A percentile compares a stretch with the other conserved stretches of the same genome.
These are phyloP conservation scores for Naso thynnoides DNA, from an alignment of 2,797 vertebrate species.

Conservation along the genomic window DNA sequence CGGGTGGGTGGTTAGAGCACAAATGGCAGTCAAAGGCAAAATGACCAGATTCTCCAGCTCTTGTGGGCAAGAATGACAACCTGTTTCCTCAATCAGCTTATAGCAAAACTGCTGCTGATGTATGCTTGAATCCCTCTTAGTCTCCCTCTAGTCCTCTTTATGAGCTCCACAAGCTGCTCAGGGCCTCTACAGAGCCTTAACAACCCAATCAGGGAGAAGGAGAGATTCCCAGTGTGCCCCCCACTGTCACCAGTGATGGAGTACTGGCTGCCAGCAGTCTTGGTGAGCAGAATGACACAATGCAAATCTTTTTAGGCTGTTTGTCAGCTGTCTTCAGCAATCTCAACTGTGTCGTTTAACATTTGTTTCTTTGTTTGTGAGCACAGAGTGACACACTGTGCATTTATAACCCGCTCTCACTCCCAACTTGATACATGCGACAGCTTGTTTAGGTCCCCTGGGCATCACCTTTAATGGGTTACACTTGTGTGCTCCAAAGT, in stretches of 20 bases:
- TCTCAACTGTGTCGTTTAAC: not conserved
- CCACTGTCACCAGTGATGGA: conserved; percentile 1
- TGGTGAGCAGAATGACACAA: not conserved
- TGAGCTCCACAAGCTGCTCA: conserved; percentile 53
- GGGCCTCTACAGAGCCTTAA: conserved; percentile 26
- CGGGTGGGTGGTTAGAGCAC: not conserved
- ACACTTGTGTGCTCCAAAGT: too few relatives aligned
- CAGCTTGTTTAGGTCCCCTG: too few relatives aligned
- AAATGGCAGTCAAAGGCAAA: conserved; percentile 28
- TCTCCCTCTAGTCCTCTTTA: conserved; percentile 48
- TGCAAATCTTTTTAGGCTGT: not conserved
- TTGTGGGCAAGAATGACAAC: conserved; percentile 27
- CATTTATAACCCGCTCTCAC: not conserved
- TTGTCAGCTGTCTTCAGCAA: conserved; percentile 8
- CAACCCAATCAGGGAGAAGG: conserved; percentile 23
- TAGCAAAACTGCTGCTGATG: conserved; percentile 57
- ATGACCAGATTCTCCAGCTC: conserved; percentile 29
- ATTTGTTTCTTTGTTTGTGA: not conserved
- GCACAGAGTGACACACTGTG: not conserved
- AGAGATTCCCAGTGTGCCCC: conserved; percentile 20
- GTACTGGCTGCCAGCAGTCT: conserved; percentile 1
- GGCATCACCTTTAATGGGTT: too few relatives aligned
- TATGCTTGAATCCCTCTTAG: conserved; percentile 57
- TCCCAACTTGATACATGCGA: too few relatives aligned
- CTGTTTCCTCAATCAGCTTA: conserved; percentile 48